Conservation (phyloP, 2,797 vertebrate genomes). For the Eurystomus glaucurus region DNA sequence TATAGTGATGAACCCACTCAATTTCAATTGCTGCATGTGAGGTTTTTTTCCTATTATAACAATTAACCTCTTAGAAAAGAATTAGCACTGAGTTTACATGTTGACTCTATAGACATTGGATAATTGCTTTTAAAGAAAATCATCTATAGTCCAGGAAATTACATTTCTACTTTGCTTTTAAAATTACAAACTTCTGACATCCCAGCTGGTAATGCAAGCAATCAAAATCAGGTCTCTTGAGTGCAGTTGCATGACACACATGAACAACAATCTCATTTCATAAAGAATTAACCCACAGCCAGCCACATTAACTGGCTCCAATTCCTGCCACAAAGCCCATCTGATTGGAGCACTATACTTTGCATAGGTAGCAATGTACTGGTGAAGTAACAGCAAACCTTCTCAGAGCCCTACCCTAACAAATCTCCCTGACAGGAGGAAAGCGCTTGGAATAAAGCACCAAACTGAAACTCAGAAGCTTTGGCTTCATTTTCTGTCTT, state of each 20-base stretch:
- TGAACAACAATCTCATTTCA: conserved; percentile 76
- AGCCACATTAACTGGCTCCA: neutral
- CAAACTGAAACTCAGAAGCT: neutral
- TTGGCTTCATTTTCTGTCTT: neutral
- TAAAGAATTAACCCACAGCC: conserved; percentile 71
- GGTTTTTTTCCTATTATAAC: neutral
- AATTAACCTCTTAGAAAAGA: conserved; percentile 71
- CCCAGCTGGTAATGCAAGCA: conserved; percentile 71
- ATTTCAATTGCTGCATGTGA: conserved; percentile 31
- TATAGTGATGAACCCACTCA: neutral
- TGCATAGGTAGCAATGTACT: neutral
- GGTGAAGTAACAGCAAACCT: neutral
- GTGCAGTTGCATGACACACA: conserved; percentile 70
- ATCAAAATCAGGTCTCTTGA: conserved; percentile 68
- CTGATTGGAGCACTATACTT: neutral
- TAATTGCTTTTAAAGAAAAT: conserved; percentile 62
- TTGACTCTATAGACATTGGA: conserved; percentile 60
- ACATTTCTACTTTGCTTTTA: conserved; percentile 69
- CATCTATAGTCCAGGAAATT: conserved; percentile 71
- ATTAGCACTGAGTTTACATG: conserved; percentile 67
- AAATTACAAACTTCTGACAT: conserved; percentile 75
- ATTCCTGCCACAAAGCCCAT: neutral
- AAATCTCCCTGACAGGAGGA: neutral
- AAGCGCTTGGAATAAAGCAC: neutral
- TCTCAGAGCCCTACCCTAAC: neutral